phyloP scores from a whole-genome alignment of 2,113 vertebrate genomes.

The Ictalurus furcatus region DNA sequence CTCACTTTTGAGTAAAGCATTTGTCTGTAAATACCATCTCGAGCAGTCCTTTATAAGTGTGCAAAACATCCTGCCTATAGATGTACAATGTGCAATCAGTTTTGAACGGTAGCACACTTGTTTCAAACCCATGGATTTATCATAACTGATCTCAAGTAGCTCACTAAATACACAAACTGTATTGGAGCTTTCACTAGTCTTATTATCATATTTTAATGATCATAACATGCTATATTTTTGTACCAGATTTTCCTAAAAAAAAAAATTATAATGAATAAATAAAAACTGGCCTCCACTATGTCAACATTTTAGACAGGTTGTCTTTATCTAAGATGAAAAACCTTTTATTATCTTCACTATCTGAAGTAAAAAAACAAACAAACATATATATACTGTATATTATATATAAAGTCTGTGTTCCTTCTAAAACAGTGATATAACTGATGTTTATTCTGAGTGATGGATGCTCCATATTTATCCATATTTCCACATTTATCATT shows the following conservation, averaged over 20 bases:
- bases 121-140: neutral
- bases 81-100: neutral
- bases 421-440: too few relatives aligned
- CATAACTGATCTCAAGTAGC: neutral
- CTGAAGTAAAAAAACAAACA: neutral
- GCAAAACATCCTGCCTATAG: neutral
- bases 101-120: neutral
- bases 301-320: neutral
- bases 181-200: neutral
- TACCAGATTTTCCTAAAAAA: neutral
- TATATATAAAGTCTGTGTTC: too few relatives aligned
- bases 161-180: neutral
- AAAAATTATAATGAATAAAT: too few relatives aligned
- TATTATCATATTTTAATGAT: neutral
- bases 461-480: too few relatives aligned
- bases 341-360: neutral
- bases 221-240: neutral
- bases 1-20: neutral
- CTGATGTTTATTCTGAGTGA: too few relatives aligned
- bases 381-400: too few relatives aligned
- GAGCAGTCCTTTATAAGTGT: neutral
- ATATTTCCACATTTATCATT: too few relatives aligned
- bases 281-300: neutral
- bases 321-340: neutral
- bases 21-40: neutral